These are phyloP conservation scores for Carassius carassius DNA, from an alignment of 2,113 vertebrate genomes.

Conservation along the genomic window DNA sequence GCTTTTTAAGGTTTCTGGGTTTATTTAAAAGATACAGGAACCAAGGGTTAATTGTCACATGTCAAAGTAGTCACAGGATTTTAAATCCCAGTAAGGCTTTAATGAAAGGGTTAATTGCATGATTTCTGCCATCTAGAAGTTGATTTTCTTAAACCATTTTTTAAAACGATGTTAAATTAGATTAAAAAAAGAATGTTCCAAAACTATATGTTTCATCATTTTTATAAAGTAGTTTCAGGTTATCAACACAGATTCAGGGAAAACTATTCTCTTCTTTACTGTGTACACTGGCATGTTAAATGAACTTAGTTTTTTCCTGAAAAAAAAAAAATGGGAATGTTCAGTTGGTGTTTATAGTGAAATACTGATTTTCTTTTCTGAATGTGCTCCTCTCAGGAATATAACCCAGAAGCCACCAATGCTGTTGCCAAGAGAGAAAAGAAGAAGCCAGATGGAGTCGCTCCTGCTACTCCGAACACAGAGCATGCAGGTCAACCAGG, in stretches of 20 bases:
- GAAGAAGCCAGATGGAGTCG: conserved; percentile 88
- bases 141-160: not conserved
- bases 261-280: no score
- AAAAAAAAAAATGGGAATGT: no score
- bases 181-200: no score
- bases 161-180: no score
- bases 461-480: conserved; percentile 74
- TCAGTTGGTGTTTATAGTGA: no score
- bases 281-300: no score
- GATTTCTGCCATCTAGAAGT: not conserved
- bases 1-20: not conserved
- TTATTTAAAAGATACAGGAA: not conserved
- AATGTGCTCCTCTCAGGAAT: conserved; percentile 79
- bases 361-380: not conserved
- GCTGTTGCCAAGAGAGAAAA: conserved; percentile 88
- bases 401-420: conserved; percentile 89
- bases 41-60: not conserved
- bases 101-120: not conserved
- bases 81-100: not conserved
- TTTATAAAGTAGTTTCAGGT: no score
- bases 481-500: conserved; percentile 85
- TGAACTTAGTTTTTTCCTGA: no score
- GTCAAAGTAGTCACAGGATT: not conserved
- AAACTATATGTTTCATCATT: no score
- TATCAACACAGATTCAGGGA: no score